These are phyloP conservation scores for Sternotherus odoratus DNA, from an alignment of 2,797 vertebrate species.

Conservation along the genomic window DNA sequence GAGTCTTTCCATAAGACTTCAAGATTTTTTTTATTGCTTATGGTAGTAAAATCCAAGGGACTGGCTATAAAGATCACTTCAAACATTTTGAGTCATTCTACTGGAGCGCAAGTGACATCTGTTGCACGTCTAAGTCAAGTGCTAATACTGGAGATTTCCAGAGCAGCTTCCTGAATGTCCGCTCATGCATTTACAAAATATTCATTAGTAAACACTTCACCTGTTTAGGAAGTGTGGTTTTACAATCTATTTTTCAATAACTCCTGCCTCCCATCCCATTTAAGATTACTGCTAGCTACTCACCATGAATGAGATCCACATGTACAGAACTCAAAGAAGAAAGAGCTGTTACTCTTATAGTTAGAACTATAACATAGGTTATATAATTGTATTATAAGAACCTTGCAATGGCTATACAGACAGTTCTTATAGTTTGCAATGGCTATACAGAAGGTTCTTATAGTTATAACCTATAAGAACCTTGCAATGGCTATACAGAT, in stretches of 20 bases:
- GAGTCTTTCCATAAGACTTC: background rate
- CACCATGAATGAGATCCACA: too few species aligned
- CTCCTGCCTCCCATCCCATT: background rate
- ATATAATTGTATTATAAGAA: too few species aligned
- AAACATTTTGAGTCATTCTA: background rate
- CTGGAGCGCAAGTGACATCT: background rate
- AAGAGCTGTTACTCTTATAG: too few species aligned
- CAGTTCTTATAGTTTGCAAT: too few species aligned
- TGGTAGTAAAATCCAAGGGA: background rate
- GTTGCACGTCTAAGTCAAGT: background rate
- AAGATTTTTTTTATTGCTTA: background rate
- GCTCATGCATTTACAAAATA: background rate
- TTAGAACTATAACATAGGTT: too few species aligned
- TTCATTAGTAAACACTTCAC: background rate
- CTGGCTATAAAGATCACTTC: background rate
- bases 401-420: too few species aligned
- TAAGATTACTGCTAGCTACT: too few species aligned
- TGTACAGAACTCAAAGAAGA: too few species aligned
- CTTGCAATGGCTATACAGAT: too few species aligned
- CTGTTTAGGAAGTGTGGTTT: background rate
- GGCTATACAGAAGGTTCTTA: too few species aligned
- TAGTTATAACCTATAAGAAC: too few species aligned
- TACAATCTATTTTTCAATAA: background rate
- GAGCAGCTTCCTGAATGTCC: background rate
- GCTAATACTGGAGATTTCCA: background rate